Evolutionary conservation across 2,113 vertebrate species (phyloP), one percentile per base, ranked within the genome.

Genomic region (Pampusana beccarii): DNA sequence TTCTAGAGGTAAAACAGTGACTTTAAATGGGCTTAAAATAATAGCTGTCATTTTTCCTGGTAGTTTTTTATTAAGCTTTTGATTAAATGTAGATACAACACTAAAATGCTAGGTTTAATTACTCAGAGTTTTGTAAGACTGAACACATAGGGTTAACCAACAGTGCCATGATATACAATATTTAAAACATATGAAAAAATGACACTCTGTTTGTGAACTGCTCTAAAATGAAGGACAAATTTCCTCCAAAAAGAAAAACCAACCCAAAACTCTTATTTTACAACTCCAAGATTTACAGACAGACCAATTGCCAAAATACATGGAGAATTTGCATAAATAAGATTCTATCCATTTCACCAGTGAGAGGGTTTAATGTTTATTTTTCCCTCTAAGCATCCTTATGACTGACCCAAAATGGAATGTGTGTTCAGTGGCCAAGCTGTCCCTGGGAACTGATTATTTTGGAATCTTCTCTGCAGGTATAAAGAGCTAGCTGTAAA

Each of bases 401-500:
- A 69, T 51, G 44, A 58, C 11, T 2, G 2, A 87, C 48, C 48
- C 33, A 65, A 91, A 91, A 79, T 0, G 0, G 54, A 62, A 44
- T 5, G 4, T 51, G n/a, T 86, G 5, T 79, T 96, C 56, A 44
- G 40, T 58, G 57, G 44, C 60, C 85, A 80, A 93, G 51, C 71
- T 83, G 26, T 96, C 71, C 67, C 79, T 67, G 58, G 70, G 79
- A 90, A 28, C 58, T 93, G 84, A 90, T 91, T 94, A 83, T 82
- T 93, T 96, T 79, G 40, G 28, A 90, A 81, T 86, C 40, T 69
- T 71, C 86, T 93, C 90, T 94, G 67, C 79, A 74, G 81, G 84
- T 81, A 74, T 58, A 93, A 86, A 81, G 44, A 88, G 29, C 16
- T 65, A 81, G 31, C 33, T 51, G 53, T 95, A 96, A 94, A 95